Evolutionary conservation across 2,888 invertebrate genomes (phyloP).

Genomic region (Ornithoptera priamus): DNA sequence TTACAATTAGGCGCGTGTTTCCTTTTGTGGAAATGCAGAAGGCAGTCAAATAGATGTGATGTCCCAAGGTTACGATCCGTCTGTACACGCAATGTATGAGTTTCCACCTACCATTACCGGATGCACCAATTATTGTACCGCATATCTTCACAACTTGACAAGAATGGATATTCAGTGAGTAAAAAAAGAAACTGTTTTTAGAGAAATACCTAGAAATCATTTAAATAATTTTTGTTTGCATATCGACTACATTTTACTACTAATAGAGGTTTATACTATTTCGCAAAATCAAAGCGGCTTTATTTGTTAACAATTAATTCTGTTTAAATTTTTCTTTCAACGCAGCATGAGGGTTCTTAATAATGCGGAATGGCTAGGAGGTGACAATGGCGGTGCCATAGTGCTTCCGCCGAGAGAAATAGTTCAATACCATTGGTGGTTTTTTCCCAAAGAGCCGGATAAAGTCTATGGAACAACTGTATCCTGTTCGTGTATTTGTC

Average conservation of each 20-base stretch:
- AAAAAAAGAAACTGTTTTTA: neutral
- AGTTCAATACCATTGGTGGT: constrained; percentile 68
- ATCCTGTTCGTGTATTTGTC: constrained; percentile 64
- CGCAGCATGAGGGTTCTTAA: constrained; percentile 63
- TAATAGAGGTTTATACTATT: no score
- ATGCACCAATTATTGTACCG: constrained; percentile 64
- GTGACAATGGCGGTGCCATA: constrained; percentile 57
- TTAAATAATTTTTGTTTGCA: no score
- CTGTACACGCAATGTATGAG: constrained; percentile 63
- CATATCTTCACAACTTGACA: constrained; percentile 68
- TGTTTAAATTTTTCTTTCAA: constrained; percentile 20
- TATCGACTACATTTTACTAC: no score
- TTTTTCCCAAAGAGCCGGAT: constrained; percentile 60
- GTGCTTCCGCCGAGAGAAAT: constrained; percentile 67
- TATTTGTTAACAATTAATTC: no score
- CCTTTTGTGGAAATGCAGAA: constrained; percentile 65
- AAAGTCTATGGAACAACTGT: constrained; percentile 65
- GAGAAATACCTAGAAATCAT: no score
- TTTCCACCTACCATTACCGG: constrained; percentile 72
- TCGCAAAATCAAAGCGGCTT: no score
- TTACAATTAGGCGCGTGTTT: constrained; percentile 51
- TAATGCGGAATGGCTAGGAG: constrained; percentile 65
- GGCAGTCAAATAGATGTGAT: constrained; percentile 62
- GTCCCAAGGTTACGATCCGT: constrained; percentile 67
- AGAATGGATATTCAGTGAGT: constrained; percentile 70